Evolutionary conservation across 2,113 vertebrate genomes (phyloP).

Genomic region (Alectura lathami): DNA sequence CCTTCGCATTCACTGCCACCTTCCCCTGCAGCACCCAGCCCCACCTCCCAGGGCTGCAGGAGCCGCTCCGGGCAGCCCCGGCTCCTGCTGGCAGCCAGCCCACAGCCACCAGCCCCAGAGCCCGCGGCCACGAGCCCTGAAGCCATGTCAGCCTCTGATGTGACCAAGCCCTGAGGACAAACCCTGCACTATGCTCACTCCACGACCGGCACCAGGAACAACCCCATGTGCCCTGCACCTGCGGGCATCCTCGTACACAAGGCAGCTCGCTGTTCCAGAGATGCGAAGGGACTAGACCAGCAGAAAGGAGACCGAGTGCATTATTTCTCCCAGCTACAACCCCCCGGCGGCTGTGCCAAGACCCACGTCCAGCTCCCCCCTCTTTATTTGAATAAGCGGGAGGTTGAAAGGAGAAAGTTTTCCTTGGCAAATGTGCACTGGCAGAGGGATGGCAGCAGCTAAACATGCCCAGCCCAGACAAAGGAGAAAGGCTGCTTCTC

Average conservation of each 20-base stretch:
- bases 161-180: background rate
- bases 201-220: background rate
- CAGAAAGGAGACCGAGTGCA: background rate
- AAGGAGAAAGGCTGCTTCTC: constrained; percentile 52
- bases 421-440: constrained; percentile 67
- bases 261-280: background rate
- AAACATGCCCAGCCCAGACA: constrained; percentile 55
- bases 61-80: accelerated
- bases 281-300: background rate
- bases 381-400: constrained; percentile 66
- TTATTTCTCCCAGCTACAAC: constrained; percentile 31
- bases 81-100: background rate
- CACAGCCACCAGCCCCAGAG: too few species aligned
- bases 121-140: background rate
- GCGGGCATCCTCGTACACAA: background rate
- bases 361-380: constrained; percentile 47
- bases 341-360: constrained; percentile 55
- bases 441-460: constrained; percentile 34
- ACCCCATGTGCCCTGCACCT: background rate
- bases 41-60: too few species aligned
- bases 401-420: constrained; percentile 75
- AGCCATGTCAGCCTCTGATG: background rate
- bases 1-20: constrained; percentile 20
- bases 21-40: background rate
- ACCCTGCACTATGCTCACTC: accelerated